These are phyloP conservation scores for Matsumyia berberina DNA, from an alignment of 2,888 invertebrate genomes.

Conservation along the genomic window DNA sequence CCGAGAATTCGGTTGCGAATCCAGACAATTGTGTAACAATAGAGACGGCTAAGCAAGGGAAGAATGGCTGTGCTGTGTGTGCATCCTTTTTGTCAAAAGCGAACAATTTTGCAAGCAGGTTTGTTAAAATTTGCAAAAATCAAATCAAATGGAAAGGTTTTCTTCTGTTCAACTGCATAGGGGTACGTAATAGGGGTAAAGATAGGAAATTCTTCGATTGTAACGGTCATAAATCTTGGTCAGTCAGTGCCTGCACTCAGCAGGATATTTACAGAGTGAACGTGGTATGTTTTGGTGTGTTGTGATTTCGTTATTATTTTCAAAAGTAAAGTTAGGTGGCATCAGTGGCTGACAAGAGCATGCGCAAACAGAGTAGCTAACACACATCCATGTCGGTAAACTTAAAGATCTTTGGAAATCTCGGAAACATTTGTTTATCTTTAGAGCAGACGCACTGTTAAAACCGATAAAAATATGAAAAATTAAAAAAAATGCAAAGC, in stretches of 20 bases:
- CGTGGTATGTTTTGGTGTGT: conserved; percentile 16
- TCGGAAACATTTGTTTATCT: too few relatives aligned
- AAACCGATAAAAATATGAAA: too few relatives aligned
- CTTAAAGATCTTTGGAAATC: too few relatives aligned
- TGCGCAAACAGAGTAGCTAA: too few relatives aligned
- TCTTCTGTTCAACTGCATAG: conserved; percentile 37
- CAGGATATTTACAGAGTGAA: conserved; percentile 32
- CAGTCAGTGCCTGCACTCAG: conserved; percentile 65
- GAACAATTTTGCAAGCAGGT: conserved; percentile 44
- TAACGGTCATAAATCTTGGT: conserved; percentile 72
- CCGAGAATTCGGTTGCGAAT: conserved; percentile 51
- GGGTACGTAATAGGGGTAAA: conserved; percentile 51
- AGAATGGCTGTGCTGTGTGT: conserved; percentile 26
- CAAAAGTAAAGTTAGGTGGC: too few relatives aligned
- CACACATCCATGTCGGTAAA: too few relatives aligned
- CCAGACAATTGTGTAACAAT: conserved; percentile 51
- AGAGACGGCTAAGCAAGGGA: too few relatives aligned
- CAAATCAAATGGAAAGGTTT: conserved; percentile 50
- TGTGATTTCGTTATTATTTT: neutral
- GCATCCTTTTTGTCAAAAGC: conserved; percentile 53
- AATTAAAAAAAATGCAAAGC: too few relatives aligned
- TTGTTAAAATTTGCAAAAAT: conserved; percentile 46
- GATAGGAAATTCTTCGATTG: conserved; percentile 32
- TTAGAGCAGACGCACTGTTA: too few relatives aligned
- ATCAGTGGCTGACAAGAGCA: too few relatives aligned